A percentile compares a stretch with the other conserved stretches of the same genome.
These are phyloP conservation scores for Pseudochromis fuscus DNA, from an alignment of 2,797 vertebrate genomes.

Conservation along the genomic window DNA sequence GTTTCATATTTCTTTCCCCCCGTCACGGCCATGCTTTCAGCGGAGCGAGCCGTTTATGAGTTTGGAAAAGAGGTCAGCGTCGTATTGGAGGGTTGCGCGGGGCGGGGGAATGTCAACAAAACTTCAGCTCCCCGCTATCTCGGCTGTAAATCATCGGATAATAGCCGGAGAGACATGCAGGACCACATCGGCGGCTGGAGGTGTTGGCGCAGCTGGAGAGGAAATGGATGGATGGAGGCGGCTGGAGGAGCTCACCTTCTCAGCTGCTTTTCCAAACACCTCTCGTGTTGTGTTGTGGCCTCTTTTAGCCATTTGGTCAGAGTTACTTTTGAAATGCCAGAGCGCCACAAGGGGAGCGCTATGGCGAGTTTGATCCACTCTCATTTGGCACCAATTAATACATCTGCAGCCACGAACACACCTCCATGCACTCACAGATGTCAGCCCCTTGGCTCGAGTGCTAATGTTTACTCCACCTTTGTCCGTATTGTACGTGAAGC, in stretches of 20 bases:
- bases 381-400: too few relatives aligned
- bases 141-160: slow-evolving; percentile 71
- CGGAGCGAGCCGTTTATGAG: slow-evolving; percentile 47
- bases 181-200: slow-evolving; percentile 50
- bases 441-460: slow-evolving; percentile 37
- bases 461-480: slow-evolving; percentile 65
- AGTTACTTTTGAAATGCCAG: too few relatives aligned
- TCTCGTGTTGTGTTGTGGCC: slow-evolving; percentile 26
- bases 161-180: slow-evolving; percentile 59
- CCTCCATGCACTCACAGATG: slow-evolving; percentile 10
- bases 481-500: slow-evolving; percentile 64
- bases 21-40: slow-evolving; percentile 31
- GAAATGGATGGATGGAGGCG: slow-evolving; percentile 53
- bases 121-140: slow-evolving; percentile 57
- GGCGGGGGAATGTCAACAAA: slow-evolving; percentile 74
- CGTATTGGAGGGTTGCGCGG: slow-evolving; percentile 43
- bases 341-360: slow-evolving; percentile 11
- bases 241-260: slow-evolving; percentile 66
- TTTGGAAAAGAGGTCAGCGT: slow-evolving; percentile 48
- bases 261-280: slow-evolving; percentile 56
- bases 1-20: slow-evolving; percentile 52
- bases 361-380: too few relatives aligned
- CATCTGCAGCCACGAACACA: too few relatives aligned
- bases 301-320: slow-evolving; percentile 43
- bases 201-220: slow-evolving; percentile 73